Percentiles rank a stretch among this genome's conserved stretches.
Conservation (phyloP, 2,797 vertebrate genomes). For the Paramormyrops hopkinsi region DNA sequence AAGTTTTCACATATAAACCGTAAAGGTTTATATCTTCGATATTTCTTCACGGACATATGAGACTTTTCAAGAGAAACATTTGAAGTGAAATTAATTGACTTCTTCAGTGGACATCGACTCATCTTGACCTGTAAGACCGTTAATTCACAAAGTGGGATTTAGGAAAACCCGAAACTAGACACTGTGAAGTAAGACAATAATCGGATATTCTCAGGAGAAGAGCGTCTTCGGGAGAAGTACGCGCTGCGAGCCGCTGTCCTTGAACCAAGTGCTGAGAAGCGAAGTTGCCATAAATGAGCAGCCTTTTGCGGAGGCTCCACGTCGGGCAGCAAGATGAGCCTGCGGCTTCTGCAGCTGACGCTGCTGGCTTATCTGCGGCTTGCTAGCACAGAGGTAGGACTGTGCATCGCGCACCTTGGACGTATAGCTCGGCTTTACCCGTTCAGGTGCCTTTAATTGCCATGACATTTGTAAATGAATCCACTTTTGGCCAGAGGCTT, state of each 20-base stretch:
- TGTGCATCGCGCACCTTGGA: neutral
- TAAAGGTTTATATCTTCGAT: neutral
- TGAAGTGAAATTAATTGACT: neutral
- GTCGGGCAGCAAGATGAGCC: conserved; percentile 69
- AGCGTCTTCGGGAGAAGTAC: conserved; percentile 12
- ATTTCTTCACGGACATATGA: neutral
- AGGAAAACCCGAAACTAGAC: neutral
- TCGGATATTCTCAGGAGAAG: conserved; percentile 19
- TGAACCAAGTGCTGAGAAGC: conserved; percentile 53
- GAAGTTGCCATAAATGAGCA: conserved; percentile 65
- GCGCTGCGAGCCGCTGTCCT: conserved; percentile 43
- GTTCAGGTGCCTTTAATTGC: neutral
- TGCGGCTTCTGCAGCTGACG: conserved; percentile 64
- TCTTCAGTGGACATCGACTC: conserved; percentile 10
- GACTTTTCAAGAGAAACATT: neutral
- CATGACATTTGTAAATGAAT: neutral
- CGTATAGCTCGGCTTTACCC: neutral
- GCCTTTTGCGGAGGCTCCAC: conserved; percentile 58
- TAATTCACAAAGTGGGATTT: conserved; percentile 17
- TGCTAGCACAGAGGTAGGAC: conserved; percentile 61
- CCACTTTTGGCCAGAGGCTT: neutral
- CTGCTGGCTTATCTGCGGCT: conserved; percentile 56
- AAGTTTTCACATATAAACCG: neutral
- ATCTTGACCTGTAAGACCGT: neutral
- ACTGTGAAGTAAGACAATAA: neutral